A percentile compares a stretch with the other conserved stretches of the same genome.
Conservation (phyloP, 2,888 invertebrate species). For the Parnassius mnemosyne region DNA sequence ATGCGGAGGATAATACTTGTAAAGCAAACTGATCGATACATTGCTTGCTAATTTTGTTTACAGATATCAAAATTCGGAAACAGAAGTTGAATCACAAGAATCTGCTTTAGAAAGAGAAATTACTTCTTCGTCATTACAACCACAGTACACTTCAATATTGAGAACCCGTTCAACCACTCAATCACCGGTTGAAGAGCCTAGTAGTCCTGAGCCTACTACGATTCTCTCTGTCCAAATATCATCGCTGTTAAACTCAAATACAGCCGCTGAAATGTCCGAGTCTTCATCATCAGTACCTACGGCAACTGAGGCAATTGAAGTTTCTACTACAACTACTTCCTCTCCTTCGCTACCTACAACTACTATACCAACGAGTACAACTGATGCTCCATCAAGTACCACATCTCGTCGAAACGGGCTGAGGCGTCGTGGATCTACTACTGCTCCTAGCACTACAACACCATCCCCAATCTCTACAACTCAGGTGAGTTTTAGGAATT, state of each 20-base stretch:
- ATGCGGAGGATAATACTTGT: neutral
- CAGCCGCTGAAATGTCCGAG: slow-evolving; percentile 41
- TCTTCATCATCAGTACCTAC: slow-evolving; percentile 44
- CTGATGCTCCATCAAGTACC: slow-evolving; percentile 40
- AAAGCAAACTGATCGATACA: neutral
- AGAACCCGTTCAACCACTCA: slow-evolving; percentile 60
- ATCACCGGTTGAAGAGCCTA: slow-evolving; percentile 42
- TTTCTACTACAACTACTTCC: slow-evolving; percentile 47
- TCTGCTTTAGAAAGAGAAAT: slow-evolving; percentile 68
- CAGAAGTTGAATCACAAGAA: slow-evolving; percentile 56
- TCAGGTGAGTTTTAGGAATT: slow-evolving; percentile 81
- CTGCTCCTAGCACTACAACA: slow-evolving; percentile 46
- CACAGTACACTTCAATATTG: slow-evolving; percentile 66
- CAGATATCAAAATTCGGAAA: slow-evolving; percentile 57
- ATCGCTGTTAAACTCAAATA: slow-evolving; percentile 63
- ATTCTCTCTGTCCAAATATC: slow-evolving; percentile 71
- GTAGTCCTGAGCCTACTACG: slow-evolving; percentile 63
- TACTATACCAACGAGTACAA: slow-evolving; percentile 44
- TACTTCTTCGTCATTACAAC: slow-evolving; percentile 57
- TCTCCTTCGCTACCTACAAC: slow-evolving; percentile 40
- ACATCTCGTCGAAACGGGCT: slow-evolving; percentile 48
- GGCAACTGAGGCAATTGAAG: slow-evolving; percentile 43
- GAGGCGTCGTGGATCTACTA: slow-evolving; percentile 51
- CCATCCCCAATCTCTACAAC: slow-evolving; percentile 50
- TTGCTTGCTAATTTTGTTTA: slow-evolving; percentile 25